Percentiles rank a stretch among this genome's conserved stretches.
These are phyloP conservation scores for Ichneumoninae sp. DNA, from an alignment of 2,888 invertebrate genomes.

Conservation along the genomic window DNA sequence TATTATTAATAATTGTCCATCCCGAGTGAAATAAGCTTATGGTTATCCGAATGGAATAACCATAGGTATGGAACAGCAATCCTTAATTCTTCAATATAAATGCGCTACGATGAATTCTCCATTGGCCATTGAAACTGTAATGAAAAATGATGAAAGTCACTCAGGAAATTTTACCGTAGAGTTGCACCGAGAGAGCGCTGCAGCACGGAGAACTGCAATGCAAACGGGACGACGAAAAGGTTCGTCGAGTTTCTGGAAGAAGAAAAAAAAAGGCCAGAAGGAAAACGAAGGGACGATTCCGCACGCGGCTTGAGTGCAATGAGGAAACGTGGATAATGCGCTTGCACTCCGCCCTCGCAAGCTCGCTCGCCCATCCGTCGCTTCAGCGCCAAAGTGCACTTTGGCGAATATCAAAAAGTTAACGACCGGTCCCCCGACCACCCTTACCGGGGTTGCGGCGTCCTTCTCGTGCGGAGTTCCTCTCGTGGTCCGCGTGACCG, in stretches of 20 bases:
- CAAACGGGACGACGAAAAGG: constrained; percentile 7
- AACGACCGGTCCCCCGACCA: constrained; percentile 51
- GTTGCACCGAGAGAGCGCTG: constrained; percentile 11
- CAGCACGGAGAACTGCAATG: not conserved
- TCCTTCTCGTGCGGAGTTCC: constrained; percentile 41
- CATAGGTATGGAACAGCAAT: not conserved
- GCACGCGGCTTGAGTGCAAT: constrained; percentile 11
- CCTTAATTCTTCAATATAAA: not conserved
- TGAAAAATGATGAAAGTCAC: constrained; percentile 3
- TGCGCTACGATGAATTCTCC: not conserved
- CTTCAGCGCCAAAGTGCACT: constrained; percentile 59
- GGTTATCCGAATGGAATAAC: too few relatives aligned
- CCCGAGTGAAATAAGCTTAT: too few relatives aligned
- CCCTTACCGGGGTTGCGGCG: constrained; percentile 41
- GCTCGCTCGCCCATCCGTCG: constrained; percentile 55
- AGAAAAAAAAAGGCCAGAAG: constrained; percentile 39
- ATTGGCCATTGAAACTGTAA: constrained; percentile 17
- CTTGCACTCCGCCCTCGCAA: constrained; percentile 35
- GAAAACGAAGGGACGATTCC: constrained; percentile 43
- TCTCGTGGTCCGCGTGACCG: constrained; percentile 22
- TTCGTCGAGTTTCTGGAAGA: constrained; percentile 27
- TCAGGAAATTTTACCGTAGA: constrained; percentile 13
- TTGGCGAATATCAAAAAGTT: constrained; percentile 65
- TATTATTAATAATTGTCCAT: too few relatives aligned
- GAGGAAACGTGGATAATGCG: constrained; percentile 51